These are phyloP conservation scores for Merodon equestris DNA, from an alignment of 2,888 invertebrate genomes.

Conservation along the genomic window DNA sequence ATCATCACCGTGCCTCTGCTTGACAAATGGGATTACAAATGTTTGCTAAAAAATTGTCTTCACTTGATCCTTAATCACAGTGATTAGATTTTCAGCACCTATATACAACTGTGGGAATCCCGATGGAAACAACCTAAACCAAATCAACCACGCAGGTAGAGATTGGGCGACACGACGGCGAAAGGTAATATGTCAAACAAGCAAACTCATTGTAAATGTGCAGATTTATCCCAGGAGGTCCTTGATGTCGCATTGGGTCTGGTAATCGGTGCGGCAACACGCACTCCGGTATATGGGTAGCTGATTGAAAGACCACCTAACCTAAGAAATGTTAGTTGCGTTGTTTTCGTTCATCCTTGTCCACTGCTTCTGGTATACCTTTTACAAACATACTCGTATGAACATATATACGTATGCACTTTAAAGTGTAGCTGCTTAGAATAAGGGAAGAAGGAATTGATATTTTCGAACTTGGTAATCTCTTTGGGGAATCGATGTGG, in stretches of 20 bases:
- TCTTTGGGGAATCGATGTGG: constrained; percentile 52
- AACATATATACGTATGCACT: background rate
- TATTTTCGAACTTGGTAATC: constrained; percentile 58
- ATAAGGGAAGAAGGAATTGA: constrained; percentile 43
- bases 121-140: too few relatives aligned
- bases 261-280: constrained; percentile 33
- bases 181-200: constrained; percentile 67
- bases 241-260: constrained; percentile 37
- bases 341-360: too few relatives aligned
- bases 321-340: constrained; percentile 1
- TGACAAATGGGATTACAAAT: constrained; percentile 64
- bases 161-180: constrained; percentile 27
- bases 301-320: constrained; percentile 17
- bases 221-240: constrained; percentile 68
- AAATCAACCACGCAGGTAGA: constrained; percentile 32
- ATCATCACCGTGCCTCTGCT: constrained; percentile 37
- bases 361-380: background rate
- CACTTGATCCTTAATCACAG: constrained; percentile 43
- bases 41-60: constrained; percentile 65
- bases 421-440: constrained; percentile 23
- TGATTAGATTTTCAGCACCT: constrained; percentile 60
- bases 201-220: constrained; percentile 61
- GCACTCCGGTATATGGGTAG: constrained; percentile 14
- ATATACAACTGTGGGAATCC: constrained; percentile 43
- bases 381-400: constrained; percentile 16